A percentile compares a stretch with the other conserved stretches of the same genome.
Evolutionary conservation across 2,113 vertebrate genomes (phyloP).

Genomic region (chimpanzee (Pan troglodytes)): NHGRI_mPanTro3-v2.1_pri NC_072411.2:115485001-115485500

Average conservation of each 20-base stretch:
- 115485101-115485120: neutral
- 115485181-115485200: neutral
- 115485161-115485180: neutral
- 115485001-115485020: neutral
- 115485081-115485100: neutral
- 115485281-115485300: neutral
- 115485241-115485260: neutral
- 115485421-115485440: neutral
- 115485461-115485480: neutral
- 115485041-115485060: neutral
- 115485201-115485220: neutral
- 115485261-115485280: neutral
- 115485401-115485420: neutral
- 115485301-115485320: neutral
- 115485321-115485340: neutral
- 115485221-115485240: neutral
- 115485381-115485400: neutral
- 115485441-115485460: neutral
- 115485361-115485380: neutral
- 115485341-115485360: neutral
- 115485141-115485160: neutral
- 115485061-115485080: neutral
- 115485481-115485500: slow-evolving; percentile 21
- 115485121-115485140: neutral
- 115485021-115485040: neutral